Evolutionary conservation across 1,140 invertebrate species (phyloP).

Genomic region (Venustaconcha ellipsiformis): DNA sequence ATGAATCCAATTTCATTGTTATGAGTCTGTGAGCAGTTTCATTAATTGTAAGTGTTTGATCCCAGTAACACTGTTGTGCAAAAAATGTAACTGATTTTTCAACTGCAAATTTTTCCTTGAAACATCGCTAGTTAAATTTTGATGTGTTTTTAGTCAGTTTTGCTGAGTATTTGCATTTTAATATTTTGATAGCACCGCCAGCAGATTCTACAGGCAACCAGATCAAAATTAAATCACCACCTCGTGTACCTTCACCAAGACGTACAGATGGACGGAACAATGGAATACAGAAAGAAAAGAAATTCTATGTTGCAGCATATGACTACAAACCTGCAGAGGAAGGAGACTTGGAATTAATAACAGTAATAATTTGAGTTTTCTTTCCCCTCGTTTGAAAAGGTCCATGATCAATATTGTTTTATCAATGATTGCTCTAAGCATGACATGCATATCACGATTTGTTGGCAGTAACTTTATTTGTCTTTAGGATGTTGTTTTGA

Average conservation of each 20-base stretch:
- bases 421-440: constrained; percentile 24
- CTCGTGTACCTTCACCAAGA: no score
- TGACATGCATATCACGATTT: neutral
- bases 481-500: neutral
- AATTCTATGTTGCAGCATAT: constrained; percentile 55
- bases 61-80: no score
- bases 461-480: neutral
- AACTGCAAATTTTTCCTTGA: no score
- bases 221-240: no score
- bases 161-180: neutral
- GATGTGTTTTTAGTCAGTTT: neutral
- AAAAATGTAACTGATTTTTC: no score
- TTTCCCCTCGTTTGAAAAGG: no score
- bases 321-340: constrained; percentile 58
- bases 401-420: no score
- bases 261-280: neutral
- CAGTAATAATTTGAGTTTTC: neutral
- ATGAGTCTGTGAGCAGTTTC: no score
- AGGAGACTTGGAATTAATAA: constrained; percentile 51
- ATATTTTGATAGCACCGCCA: neutral
- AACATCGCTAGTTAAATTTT: neutral
- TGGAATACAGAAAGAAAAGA: constrained; percentile 28
- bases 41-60: no score
- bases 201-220: no score
- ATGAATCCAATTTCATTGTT: no score